These are phyloP conservation scores for Bubo scandiacus DNA, from an alignment of 2,113 vertebrate genomes.

Conservation along the genomic window DNA sequence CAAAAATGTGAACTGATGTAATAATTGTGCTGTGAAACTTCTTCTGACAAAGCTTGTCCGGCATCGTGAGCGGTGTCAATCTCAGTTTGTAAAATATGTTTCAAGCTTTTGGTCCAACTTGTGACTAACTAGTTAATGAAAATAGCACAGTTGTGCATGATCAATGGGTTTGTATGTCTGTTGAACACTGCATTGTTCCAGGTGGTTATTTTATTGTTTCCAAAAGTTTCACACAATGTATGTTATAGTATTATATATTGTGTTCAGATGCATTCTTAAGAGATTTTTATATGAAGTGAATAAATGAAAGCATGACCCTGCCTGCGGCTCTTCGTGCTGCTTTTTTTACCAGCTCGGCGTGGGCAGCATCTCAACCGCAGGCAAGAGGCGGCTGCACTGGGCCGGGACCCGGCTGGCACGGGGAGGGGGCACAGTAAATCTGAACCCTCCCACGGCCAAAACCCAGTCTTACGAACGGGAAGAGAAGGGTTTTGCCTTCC, in stretches of 20 bases:
- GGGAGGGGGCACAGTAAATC: rapidly evolving
- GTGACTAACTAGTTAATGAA: conserved; percentile 84
- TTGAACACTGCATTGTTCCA: conserved; percentile 87
- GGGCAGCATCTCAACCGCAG: neutral
- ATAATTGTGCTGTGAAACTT: conserved; percentile 92
- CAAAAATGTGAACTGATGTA: conserved; percentile 87
- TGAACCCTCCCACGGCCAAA: neutral
- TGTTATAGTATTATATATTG: conserved; percentile 98
- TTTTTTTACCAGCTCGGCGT: neutral
- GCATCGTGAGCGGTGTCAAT: conserved; percentile 83
- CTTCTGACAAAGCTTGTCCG: conserved; percentile 88
- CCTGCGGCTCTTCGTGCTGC: neutral
- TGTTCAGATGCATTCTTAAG: conserved; percentile 93
- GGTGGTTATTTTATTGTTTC: conserved; percentile 87
- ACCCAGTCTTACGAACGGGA: rapidly evolving
- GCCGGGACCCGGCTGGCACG: neutral
- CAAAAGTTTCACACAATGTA: conserved; percentile 94
- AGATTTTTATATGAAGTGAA: conserved; percentile 99
- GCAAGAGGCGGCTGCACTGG: neutral
- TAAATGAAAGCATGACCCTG: conserved; percentile 95
- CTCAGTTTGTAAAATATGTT: conserved; percentile 88
- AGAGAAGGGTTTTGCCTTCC: neutral
- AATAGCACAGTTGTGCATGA: conserved; percentile 92
- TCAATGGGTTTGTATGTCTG: conserved; percentile 85
- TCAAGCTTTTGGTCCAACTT: conserved; percentile 85